A percentile compares a stretch with the other conserved stretches of the same genome.
phyloP scores from a whole-genome alignment of 2,113 vertebrate species.

The Dasypus novemcinctus region DNA sequence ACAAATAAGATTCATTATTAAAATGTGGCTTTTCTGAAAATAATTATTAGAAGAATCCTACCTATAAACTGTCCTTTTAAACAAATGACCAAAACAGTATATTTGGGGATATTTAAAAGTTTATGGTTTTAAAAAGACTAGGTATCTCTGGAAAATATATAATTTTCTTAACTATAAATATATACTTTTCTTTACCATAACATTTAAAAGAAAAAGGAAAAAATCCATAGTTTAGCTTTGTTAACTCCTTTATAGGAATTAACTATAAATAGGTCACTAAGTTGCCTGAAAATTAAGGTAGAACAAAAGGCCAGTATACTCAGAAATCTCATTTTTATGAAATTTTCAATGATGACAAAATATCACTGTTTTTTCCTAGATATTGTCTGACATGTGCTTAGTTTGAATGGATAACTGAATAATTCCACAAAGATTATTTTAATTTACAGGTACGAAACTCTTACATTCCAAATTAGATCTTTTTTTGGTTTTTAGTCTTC shows the following conservation, averaged over 20 bases:
- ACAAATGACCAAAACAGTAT: background rate
- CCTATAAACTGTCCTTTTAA: constrained; percentile 8
- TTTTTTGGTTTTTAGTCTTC: background rate
- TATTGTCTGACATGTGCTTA: background rate
- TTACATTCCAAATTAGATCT: constrained; percentile 22
- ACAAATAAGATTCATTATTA: background rate
- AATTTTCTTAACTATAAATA: background rate
- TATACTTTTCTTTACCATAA: background rate
- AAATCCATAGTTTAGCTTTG: background rate
- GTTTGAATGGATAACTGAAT: background rate
- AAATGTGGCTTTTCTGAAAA: background rate
- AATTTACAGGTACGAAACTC: background rate
- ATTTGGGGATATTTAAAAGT: background rate
- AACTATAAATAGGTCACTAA: background rate
- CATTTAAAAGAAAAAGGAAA: constrained; percentile 4
- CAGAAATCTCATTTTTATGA: background rate
- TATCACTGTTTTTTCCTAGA: background rate
- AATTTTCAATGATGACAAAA: background rate
- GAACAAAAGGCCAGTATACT: background rate
- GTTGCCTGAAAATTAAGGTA: constrained; percentile 44
- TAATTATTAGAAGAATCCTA: constrained; percentile 1
- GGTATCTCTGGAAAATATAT: background rate
- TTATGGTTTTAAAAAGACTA: background rate
- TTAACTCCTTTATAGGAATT: constrained; percentile 37
- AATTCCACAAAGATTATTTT: constrained; percentile 24